Evolutionary conservation across 2,113 vertebrate genomes (phyloP), one percentile per base, ranked within the genome.

Genomic region (Formicarius rufipectus): DNA sequence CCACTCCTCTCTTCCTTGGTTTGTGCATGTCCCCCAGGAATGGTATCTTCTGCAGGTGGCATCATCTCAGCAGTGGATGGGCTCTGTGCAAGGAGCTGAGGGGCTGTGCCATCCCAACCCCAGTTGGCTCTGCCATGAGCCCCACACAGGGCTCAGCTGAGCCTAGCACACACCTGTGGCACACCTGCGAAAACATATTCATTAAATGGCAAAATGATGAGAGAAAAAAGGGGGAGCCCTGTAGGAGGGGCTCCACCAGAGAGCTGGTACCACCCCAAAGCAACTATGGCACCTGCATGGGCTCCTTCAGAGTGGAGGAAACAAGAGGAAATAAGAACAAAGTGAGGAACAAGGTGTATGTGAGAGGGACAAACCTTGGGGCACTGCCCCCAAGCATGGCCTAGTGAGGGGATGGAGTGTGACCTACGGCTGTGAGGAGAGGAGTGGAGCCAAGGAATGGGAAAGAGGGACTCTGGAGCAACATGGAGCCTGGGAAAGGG

Each of bases 361-460:
- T 0, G 1, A 24, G 18, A 68, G 33, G 44, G 23, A 44, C 52
- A 52, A 75, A 20, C 17, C 14, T 8, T 39, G 37, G 18, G 58
- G 7, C 4, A 10, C 22, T 44, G 44, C 12, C 8, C 52, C 12
- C 44, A 89, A 5, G 22, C 35, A 33, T 37, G 1, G 1, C 47
- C 55, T 56, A 74, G 13, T 4, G 7, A 56, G 18, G 37, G 23
- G 24, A 15, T 33, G 49, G 18, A 64, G 30, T 7, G 18, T 31
- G 12, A 84, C 16, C 9, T 31, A 5, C 0, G 1, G 13, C 10
- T 23, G 42, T 31, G 7, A 9, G 0, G 1, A 40, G 25, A 21
- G 28, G 8, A 55, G 23, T n/a, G 40, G 80, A 33, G 27, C 15
- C 6, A 37, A 25, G 15, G 10, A 56, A 15, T 17, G 1, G 7